Evolutionary conservation across 2,113 vertebrate species (phyloP), one percentile per base, ranked within the genome.

Genomic region (Rhinoptilus africanus): DNA sequence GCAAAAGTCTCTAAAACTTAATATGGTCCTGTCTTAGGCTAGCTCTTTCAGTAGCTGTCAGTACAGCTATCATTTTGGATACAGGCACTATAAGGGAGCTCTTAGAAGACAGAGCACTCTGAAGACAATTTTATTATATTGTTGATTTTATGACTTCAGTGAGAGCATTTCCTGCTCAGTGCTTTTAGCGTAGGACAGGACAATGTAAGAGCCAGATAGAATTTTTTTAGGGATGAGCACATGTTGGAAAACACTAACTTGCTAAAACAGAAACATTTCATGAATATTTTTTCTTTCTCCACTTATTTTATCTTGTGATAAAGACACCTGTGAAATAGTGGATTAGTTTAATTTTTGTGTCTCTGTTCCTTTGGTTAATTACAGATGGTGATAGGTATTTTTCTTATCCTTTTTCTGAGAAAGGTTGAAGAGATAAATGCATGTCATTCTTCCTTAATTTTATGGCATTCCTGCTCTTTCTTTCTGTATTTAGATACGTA

Each of bases 201-300:
- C 9, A 53, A 75, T 9, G 17, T 50, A 59, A 64, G 24, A 86
- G 39, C 28, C 1, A 2, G 51, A 10, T 26, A 37, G 28, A 35
- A 17, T 5, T 1, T 76, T 43, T 79, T 83, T 54, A 37, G 37
- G n/a, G 24, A 88, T 83, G 6, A 56, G 3, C 1, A 4, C 0
- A 0, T 68, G 5, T 66, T 57, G 30, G n/a, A 81, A 87, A 84
- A 78, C 4, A 8, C 14, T 54, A 66, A 68, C 23, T 71, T 89
- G 32, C 34, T 74, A 37, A 69, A 77, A 0, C 8, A 60, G 39
- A 71, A 91, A 51, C 6, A 20, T 10, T 22, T 72, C 1, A 14
- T 34, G 10, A 45, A 4, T 63, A 3, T 68, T 11, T 43, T 88
- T 85, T 64, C 30, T 48, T 73, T 79, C 14, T 73, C 6, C 10